Base-by-base conservation (phyloP, 2,888 invertebrate species). In the Dendrolimus pini region DNA sequence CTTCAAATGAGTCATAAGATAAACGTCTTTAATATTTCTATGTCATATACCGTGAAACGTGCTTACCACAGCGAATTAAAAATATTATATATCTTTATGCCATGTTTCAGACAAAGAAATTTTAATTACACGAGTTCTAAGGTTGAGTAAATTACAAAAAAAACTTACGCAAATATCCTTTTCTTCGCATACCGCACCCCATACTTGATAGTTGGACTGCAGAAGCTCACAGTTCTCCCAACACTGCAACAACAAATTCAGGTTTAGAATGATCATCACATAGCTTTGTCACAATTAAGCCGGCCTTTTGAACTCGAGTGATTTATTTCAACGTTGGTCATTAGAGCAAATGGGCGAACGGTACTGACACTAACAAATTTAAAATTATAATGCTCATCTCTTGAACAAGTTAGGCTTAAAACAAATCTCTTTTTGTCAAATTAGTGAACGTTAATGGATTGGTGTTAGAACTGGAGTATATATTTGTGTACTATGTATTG, bases 191-290 rank as follows among this genome's bases (percentile, higher is more conserved):
- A 94, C 93, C 63, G 93, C 93, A 56, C 94, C 94, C 94, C 94
- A 94, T 54, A 94, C 92, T 85, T 93, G 93, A 81, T 93, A 94
- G 84, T 94, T 94, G 55, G 94, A 93, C 80, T 94, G 94, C 64
- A 94, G 92, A 68, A 94, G 90, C 78, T 94, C 94, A 87, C 94
- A 94, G 78, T 94, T 94, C 85, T 94, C 94, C 94, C 94, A 94
- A 80, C 94, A 94, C 94, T 94, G 93, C 85, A 93, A 91, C 91
- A 91, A 91, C 79, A 79, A 77, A 75, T 62, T 61, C 18, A 62
- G 65, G 61, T 72, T 66, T 64, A 69, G 69, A 70, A 69, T 63
- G 55, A 59, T 65, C 65, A 68, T 70, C 70, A 68, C 63, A 72
- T 65, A 70, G 61, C 69, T 72, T 74, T 66, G 69, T 73, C 72